Evolutionary conservation across 2,888 invertebrate species (phyloP), one percentile per base, ranked within the genome.

Genomic region (Callinectes sapidus): DNA sequence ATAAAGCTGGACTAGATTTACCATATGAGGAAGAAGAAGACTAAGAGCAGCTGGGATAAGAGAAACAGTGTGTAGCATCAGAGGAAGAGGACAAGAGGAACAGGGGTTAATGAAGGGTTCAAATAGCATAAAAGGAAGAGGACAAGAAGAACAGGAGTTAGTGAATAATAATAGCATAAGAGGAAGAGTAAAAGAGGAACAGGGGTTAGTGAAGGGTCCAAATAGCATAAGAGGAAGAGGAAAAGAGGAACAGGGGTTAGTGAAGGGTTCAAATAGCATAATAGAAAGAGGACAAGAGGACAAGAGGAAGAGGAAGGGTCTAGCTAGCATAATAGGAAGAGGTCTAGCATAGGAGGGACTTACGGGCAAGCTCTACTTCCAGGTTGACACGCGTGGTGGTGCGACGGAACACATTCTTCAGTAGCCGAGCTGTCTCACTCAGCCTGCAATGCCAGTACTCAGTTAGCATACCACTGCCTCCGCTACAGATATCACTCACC

Each of bases 401-500:
- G 96, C 97, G 97, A 95, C 98, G 97, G 97, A 99, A 98, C 96
- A 98, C 98, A 96, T 98, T 98, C 96, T 98, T 98, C 96, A 99
- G 97, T 96, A 99, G 97, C 95, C 99, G 97, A 96, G 99, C 98
- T 96, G 98, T 99, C 97, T 99, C 99, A 96, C 98, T 98, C 96
- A 98, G 97, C 97, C 98, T 98, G 97, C 96, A 97, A 93, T 90
- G 91, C 91, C 90, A 93, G 23, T 35, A 81, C 35, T 35, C 28
- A 32, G 35, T 81, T 81, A 81, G 35, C 81, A 81, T 35, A 81
- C 81, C 13, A 81, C 1, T 81, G 18, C 13, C 32, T 32, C 2
- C 35, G 5, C 13, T 32, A 32, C 32, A 35, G 5, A 81, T 35
- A 1, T 81, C 35, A 81, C 81, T 35, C 81, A 81, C 81, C 81